Base-by-base conservation (phyloP, 2,888 invertebrate species). In the Arctia plantaginis region DNA sequence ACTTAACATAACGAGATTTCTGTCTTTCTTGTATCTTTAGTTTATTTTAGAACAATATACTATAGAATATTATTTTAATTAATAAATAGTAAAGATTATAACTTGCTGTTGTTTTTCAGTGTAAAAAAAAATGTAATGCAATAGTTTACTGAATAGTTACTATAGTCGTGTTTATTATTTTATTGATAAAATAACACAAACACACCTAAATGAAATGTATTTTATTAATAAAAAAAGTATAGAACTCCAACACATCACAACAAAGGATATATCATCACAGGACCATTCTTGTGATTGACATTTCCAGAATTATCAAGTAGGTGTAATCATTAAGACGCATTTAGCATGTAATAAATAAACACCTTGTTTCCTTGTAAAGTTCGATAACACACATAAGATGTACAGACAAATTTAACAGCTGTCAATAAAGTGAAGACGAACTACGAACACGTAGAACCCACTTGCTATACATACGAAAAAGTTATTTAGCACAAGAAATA, bases 401-500 rank as follows among this genome's bases (percentile, higher is more conserved):
- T 41, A 44, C 0, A 65, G 3, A 39, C 41, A 41, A 65, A 47
- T 65, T 39, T 35, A 30, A 73, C 15, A 27, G 51, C 67, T 75
- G 68, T 65, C 74, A 79, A 77, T 77, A 82, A 75, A 77, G 69
- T 67, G 69, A 69, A 72, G 66, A 75, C 72, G 33, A 39, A 41
- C 33, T 64, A 69, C 20, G 66, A 47, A 51, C 82, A 84, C 78
- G 81, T 82, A 77, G 66, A 74, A 35, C 39, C 41, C 47, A 67
- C 66, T 65, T 70, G 65, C 51, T 39, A n/a, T 69, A 78, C 76
- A 83, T 79, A 77, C 68, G 23, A 71, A 80, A 75, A 77, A 47
- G 71, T 76, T 77, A 80, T 72, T 74, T 78, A 77, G 80, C 80
- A 80, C 77, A 79, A 67, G 70, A 78, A 78, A 75, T 70, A 74